Conservation (phyloP, 2,797 vertebrate species). For the Diceros bicornis region DNA sequence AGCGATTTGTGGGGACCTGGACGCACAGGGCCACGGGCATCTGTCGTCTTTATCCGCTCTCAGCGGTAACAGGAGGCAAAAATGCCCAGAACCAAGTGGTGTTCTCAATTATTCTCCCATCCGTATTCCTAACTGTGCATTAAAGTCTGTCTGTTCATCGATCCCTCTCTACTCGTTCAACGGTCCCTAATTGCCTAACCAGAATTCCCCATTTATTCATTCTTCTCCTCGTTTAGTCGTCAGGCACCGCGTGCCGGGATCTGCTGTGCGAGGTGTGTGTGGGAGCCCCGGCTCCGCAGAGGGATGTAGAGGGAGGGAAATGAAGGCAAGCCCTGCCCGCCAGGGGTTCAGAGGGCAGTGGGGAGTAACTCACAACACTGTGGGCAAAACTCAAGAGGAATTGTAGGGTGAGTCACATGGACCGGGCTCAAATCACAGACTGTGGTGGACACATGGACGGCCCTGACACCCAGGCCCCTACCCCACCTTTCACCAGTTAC, state of each 20-base stretch:
- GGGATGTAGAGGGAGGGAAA: fast-evolving
- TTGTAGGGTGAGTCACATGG: fast-evolving
- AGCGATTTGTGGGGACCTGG: not conserved
- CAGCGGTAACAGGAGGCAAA: not conserved
- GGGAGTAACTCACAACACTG: fast-evolving
- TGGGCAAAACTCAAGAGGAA: fast-evolving
- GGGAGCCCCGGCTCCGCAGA: fast-evolving
- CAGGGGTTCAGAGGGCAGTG: fast-evolving
- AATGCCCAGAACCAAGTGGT: not conserved
- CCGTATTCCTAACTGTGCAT: not conserved
- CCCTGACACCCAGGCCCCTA: fast-evolving
- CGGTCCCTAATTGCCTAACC: fast-evolving
- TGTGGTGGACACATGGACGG: fast-evolving
- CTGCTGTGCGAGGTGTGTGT: fast-evolving
- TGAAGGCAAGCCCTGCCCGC: fast-evolving
- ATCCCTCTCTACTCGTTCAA: fast-evolving
- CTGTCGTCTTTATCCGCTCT: constrained; percentile 54
- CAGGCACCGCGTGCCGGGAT: not conserved
- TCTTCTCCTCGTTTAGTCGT: not conserved
- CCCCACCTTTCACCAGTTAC: fast-evolving
- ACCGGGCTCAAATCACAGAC: too few species aligned
- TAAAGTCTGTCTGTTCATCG: fast-evolving
- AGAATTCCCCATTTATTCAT: not conserved
- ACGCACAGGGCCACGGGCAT: not conserved
- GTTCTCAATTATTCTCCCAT: not conserved